Percentiles rank a stretch among this genome's conserved stretches.
phyloP scores from a whole-genome alignment of 1,140 invertebrate species.

The Liolophura sinensis region DNA sequence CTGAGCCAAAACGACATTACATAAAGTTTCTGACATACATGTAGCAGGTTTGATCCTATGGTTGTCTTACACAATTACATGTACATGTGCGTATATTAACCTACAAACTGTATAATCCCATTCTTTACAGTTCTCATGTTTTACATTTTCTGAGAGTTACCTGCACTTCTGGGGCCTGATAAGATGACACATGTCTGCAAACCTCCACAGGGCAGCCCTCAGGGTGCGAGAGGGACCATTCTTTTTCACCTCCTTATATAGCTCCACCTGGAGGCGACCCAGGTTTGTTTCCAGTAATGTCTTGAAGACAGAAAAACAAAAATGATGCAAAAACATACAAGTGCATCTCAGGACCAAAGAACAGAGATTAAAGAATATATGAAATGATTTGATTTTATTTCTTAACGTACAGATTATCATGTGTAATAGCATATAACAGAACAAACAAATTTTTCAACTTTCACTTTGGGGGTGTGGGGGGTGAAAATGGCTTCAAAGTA shows the following conservation, averaged over 20 bases:
- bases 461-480: too few relatives aligned
- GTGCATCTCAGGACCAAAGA: not conserved
- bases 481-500: too few relatives aligned
- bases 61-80: too few relatives aligned
- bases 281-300: conserved; percentile 69
- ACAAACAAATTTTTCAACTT: too few relatives aligned
- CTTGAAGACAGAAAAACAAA: conserved; percentile 51
- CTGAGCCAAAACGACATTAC: too few relatives aligned
- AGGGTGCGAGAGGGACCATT: conserved; percentile 72
- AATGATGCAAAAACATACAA: conserved; percentile 1
- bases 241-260: conserved; percentile 82
- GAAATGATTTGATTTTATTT: too few relatives aligned
- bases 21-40: too few relatives aligned
- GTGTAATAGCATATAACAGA: too few relatives aligned
- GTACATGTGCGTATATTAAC: too few relatives aligned
- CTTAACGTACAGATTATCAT: too few relatives aligned
- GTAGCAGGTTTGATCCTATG: too few relatives aligned
- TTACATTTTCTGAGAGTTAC: conserved; percentile 22
- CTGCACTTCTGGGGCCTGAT: conserved; percentile 72
- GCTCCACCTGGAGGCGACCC: conserved; percentile 73
- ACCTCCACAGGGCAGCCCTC: conserved; percentile 74
- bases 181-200: conserved; percentile 70
- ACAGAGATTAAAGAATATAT: not conserved
- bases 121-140: not conserved
- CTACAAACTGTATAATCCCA: not conserved